These are phyloP conservation scores for Semnornis frantzii DNA, from an alignment of 2,113 vertebrate species.

Conservation along the genomic window DNA sequence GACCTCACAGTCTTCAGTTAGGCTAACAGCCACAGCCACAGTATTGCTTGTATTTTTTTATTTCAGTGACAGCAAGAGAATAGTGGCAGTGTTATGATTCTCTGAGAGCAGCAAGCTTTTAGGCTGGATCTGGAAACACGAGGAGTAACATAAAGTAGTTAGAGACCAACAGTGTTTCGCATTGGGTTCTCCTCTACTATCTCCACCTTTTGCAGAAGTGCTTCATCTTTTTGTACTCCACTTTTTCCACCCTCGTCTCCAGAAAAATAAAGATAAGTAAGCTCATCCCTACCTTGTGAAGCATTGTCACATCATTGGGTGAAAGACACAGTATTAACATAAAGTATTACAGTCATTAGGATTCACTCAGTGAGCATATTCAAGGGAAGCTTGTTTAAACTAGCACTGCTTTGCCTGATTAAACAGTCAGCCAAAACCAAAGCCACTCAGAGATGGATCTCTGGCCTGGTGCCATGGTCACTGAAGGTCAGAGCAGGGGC, in stretches of 20 bases:
- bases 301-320: background rate
- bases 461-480: background rate
- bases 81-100: background rate
- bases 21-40: background rate
- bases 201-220: background rate
- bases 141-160: background rate
- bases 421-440: constrained; percentile 8
- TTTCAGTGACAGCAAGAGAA: background rate
- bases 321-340: background rate
- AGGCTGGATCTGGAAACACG: background rate
- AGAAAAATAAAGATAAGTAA: background rate
- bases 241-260: background rate
- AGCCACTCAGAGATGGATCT: constrained; percentile 9
- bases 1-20: background rate
- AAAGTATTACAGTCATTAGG: background rate
- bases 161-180: background rate
- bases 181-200: background rate
- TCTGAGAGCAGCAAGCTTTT: background rate
- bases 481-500: background rate
- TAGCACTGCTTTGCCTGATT: constrained; percentile 2
- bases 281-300: background rate
- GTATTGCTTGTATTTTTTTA: background rate
- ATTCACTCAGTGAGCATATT: constrained; percentile 2
- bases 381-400: constrained; percentile 15
- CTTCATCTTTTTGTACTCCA: background rate